Evolutionary conservation across 2,888 invertebrate genomes (phyloP).

Genomic region (Athripsodes cinereus): DNA sequence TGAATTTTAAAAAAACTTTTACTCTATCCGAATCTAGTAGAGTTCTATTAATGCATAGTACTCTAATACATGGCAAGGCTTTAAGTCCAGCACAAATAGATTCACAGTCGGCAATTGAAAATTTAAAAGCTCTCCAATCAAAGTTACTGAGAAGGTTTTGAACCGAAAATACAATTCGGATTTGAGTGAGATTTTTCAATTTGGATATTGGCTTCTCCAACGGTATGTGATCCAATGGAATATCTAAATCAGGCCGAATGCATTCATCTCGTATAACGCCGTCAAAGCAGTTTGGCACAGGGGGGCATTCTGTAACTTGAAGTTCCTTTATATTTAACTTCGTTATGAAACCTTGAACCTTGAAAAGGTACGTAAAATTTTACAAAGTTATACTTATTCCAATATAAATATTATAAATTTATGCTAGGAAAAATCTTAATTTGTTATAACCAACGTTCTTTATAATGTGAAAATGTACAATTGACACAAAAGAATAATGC

Average conservation of each 20-base stretch:
- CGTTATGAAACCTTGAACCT: conserved; percentile 49
- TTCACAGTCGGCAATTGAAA: conserved; percentile 53
- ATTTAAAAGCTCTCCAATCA: conserved; percentile 54
- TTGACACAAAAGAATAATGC: too few relatives aligned
- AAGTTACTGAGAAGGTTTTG: conserved; percentile 50
- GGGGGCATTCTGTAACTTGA: conserved; percentile 49
- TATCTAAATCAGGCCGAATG: conserved; percentile 33
- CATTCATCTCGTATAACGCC: conserved; percentile 18
- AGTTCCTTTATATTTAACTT: conserved; percentile 48
- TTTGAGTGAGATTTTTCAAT: conserved; percentile 50
- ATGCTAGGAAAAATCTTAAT: too few relatives aligned
- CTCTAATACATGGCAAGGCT: conserved; percentile 42
- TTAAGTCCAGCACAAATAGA: conserved; percentile 50
- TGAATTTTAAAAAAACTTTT: conserved; percentile 51
- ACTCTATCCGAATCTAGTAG: conserved; percentile 54
- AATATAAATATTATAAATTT: too few relatives aligned
- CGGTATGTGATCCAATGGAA: conserved; percentile 52
- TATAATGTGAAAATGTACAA: too few relatives aligned
- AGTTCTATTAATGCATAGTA: conserved; percentile 54
- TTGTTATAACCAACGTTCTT: too few relatives aligned
- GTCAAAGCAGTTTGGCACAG: conserved; percentile 34
- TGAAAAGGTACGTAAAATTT: conserved; percentile 33
- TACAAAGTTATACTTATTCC: neutral
- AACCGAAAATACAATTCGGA: conserved; percentile 40
- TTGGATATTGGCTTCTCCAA: conserved; percentile 48